Evolutionary conservation across 92 coral and sea anemone genomes (phyloP).

Genomic region (Montipora capitata): DNA sequence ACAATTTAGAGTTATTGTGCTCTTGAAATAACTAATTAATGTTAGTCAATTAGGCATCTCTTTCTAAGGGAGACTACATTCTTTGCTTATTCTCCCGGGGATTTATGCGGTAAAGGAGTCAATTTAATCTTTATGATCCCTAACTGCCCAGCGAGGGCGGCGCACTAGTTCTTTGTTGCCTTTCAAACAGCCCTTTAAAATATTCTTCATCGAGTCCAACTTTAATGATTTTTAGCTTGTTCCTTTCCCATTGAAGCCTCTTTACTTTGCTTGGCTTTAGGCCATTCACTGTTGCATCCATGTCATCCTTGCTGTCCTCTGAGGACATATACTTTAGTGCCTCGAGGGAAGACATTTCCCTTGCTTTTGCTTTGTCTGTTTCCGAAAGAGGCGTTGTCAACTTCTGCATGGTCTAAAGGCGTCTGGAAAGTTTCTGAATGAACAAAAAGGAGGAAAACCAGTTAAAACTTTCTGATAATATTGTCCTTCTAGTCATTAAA

Average conservation of each 20-base stretch:
- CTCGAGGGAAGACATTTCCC: constrained; percentile 31
- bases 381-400: background rate
- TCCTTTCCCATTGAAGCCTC: constrained; percentile 47
- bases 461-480: background rate
- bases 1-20: too few species aligned
- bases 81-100: background rate
- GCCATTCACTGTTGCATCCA: constrained; percentile 18
- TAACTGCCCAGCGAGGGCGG: too few species aligned
- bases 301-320: constrained; percentile 7
- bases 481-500: background rate
- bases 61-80: background rate
- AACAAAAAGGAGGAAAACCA: background rate
- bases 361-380: constrained; percentile 20
- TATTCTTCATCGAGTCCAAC: constrained; percentile 29
- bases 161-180: constrained; percentile 49
- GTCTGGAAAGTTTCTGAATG: constrained; percentile 34
- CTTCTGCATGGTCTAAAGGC: background rate
- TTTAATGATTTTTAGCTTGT: constrained; percentile 51
- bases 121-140: constrained; percentile 1
- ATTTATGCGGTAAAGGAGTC: too few species aligned
- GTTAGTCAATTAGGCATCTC: too few species aligned
- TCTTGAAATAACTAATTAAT: too few species aligned
- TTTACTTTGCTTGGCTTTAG: constrained; percentile 57
- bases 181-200: constrained; percentile 12
- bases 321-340: constrained; percentile 52